Evolutionary conservation across 1,140 invertebrate genomes (phyloP), one percentile per base, ranked within the genome.

Genomic region (Thalassaphorura encarpata): DNA sequence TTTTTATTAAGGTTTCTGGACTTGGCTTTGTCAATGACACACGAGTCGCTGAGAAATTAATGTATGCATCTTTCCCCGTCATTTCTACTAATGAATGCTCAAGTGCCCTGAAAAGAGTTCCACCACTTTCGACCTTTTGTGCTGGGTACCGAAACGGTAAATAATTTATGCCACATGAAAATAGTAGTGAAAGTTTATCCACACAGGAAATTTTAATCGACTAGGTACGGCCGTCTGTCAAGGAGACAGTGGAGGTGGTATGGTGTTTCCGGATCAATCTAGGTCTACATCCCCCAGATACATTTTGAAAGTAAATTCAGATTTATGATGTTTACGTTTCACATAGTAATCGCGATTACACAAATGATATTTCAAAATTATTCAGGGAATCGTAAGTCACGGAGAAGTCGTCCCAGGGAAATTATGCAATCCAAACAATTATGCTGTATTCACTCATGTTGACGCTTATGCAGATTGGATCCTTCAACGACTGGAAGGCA

Each of bases 81-180:
- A 49, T 57, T 8, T 24, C 48, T 26, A 36, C n/a, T 27, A 46
- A 36, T 33, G 39, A 46, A 24, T 57, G 55, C 45, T 24, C 31
- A 16, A 26, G 27, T 33, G 28, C 42, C 27, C 23, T 39, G n/a
- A 45, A 29, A 2, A 6, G 26, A 24, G 27, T 13, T 19, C 29
- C 33, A 6, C 0, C 27, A 15, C 15, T 27, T 3, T 21, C 43
- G 4, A 19, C 33, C 28, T 53, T 52, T 23, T 58, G 56, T 58
- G 56, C 50, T 31, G 51, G 51, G 15, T 47, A 47, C 19, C 48
- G n/a, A 11, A 57, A 58, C 47, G n/a, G n/a, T n/a, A n/a, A n/a
- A n/a, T n/a, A n/a, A n/a, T n/a, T n/a, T n/a, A n/a, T n/a, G n/a
- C n/a, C n/a, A n/a, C n/a, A n/a, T n/a, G n/a, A n/a, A n/a, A n/a